These are phyloP conservation scores for Agriopis aurantiaria DNA, from an alignment of 2,888 invertebrate species.

Conservation along the genomic window DNA sequence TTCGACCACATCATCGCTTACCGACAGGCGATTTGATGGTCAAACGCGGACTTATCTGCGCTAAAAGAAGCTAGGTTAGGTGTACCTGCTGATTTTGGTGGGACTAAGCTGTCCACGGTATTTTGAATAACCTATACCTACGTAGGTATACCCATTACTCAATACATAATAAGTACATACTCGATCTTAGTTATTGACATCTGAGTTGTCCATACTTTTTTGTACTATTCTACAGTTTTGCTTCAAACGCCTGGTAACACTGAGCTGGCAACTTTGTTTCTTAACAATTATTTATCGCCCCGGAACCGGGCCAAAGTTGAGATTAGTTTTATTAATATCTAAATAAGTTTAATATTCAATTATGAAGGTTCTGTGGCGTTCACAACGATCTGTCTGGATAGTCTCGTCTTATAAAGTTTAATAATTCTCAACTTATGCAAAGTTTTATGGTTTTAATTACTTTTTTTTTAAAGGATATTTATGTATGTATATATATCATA, in stretches of 20 bases:
- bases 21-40: too few species aligned
- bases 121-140: too few species aligned
- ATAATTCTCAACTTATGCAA: background rate
- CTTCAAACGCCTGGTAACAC: background rate
- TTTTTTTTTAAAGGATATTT: too few species aligned
- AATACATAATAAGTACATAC: too few species aligned
- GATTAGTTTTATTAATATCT: slow-evolving; percentile 48
- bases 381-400: slow-evolving; percentile 12
- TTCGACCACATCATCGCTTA: too few species aligned
- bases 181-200: background rate
- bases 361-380: slow-evolving; percentile 11
- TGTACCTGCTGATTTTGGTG: too few species aligned
- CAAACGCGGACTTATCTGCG: too few species aligned
- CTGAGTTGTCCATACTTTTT: background rate
- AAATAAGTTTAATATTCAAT: slow-evolving; percentile 38
- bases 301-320: slow-evolving; percentile 35
- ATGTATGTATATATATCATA: too few species aligned
- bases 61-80: too few species aligned
- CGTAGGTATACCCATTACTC: too few species aligned
- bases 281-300: slow-evolving; percentile 45
- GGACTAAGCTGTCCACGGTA: too few species aligned
- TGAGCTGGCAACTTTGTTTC: slow-evolving; percentile 41
- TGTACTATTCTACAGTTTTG: background rate
- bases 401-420: slow-evolving; percentile 1
- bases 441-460: background rate